Evolutionary conservation across 2,888 invertebrate genomes (phyloP), one percentile per base, ranked within the genome.

Genomic region (Gastracanthus pulcherrimus): DNA sequence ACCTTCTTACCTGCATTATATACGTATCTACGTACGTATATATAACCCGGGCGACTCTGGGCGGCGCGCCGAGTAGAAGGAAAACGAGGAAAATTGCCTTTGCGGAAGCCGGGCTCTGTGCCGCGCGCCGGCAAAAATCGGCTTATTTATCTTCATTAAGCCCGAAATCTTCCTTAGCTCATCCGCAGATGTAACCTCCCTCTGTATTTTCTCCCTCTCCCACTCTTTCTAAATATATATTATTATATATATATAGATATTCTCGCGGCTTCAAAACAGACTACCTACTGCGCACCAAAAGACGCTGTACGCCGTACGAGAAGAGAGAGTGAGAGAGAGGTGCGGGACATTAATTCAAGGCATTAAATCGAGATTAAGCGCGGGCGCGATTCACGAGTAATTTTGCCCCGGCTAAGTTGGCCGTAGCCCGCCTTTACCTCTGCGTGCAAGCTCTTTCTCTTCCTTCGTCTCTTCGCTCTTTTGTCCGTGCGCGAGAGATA

Each of bases 111-210:
- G 19, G 16, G 26, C 51, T n/a, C 19, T 51, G 19, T 7, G 4
- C 6, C 13, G 7, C 45, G 31, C n/a, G 1, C 9, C 31, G 9
- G 70, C 51, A 69, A 74, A 80, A 74, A 80, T 58, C 29, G 66
- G 45, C 66, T 76, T 76, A 76, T 81, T 81, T 76, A 81, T 76
- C 76, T 81, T 81, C 81, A 81, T 81, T 81, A 81, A 74, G 66
- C 55, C 41, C 26, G 55, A 70, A 80, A 64, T 55, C 51, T 76
- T 67, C 58, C 67, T 67, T 67, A 55, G 34, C 58, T 66, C 79
- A 51, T 79, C 60, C 41, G 34, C 71, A 51, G 51, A 70, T 69
- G 58, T n/a, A 38, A 34, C 23, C 55, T 36, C n/a, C 29, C 29
- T 11, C 62, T 19, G 19, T 36, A 16, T 26, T 58, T 60, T 45